Conservation (phyloP, 2,113 vertebrate species). For the Tylochromis polylepis region DNA sequence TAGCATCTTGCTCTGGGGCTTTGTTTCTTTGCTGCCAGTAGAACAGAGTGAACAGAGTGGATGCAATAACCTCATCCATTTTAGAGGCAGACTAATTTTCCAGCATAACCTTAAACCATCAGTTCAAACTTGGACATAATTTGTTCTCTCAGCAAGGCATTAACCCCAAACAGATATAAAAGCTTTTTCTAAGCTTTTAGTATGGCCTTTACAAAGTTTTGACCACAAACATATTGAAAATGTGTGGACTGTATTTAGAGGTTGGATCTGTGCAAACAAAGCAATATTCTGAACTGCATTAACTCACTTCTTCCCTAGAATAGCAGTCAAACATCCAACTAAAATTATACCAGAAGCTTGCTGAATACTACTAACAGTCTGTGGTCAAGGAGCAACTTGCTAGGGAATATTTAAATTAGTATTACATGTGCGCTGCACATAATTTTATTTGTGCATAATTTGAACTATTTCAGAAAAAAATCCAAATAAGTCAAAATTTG, state of each 20-base stretch:
- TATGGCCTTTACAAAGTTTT: background rate
- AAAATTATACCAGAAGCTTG: background rate
- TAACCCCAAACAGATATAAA: background rate
- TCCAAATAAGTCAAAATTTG: background rate
- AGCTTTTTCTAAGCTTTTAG: background rate
- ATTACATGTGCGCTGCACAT: background rate
- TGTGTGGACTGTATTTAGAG: background rate
- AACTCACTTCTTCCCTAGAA: background rate
- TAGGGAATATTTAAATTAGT: background rate
- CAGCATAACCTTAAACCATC: background rate
- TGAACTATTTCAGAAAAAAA: background rate
- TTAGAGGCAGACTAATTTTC: background rate
- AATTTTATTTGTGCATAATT: background rate
- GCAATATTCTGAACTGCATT: background rate
- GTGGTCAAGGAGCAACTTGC: background rate
- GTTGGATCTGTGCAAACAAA: background rate
- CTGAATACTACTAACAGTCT: background rate
- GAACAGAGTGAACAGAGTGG: background rate
- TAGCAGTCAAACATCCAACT: background rate
- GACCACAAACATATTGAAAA: background rate
- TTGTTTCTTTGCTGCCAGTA: background rate
- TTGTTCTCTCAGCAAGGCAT: background rate
- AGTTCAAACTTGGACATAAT: background rate
- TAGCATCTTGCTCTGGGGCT: background rate
- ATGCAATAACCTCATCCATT: background rate